Evolutionary conservation across 2,113 vertebrate species (phyloP).

Genomic region (Aegotheles bennettii): DNA sequence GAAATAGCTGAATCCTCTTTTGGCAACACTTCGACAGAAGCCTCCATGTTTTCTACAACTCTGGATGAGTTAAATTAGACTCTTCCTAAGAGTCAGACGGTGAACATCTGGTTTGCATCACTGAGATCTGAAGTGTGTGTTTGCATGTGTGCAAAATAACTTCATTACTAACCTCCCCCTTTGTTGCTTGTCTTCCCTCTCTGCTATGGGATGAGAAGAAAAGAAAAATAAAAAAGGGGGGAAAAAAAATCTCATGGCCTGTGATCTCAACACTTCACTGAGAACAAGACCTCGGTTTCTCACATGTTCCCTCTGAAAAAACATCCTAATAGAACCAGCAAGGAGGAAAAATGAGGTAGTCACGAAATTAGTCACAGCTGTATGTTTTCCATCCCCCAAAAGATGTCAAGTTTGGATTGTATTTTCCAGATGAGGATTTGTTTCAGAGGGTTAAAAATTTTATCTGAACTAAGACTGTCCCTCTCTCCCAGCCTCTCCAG

Average conservation of each 20-base stretch:
- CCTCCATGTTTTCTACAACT: not conserved
- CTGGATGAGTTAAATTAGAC: not conserved
- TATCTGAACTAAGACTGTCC: not conserved
- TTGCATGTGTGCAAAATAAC: conserved; percentile 17
- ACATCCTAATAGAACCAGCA: not conserved
- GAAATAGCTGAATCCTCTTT: not conserved
- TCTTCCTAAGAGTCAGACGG: conserved; percentile 11
- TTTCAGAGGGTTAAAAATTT: not conserved
- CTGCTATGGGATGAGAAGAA: not conserved
- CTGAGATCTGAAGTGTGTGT: conserved; percentile 2
- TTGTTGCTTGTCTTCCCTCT: not conserved
- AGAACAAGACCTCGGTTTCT: not conserved
- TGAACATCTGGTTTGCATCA: conserved; percentile 47
- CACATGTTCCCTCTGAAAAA: not conserved
- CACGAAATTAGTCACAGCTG: not conserved
- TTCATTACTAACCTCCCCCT: not conserved
- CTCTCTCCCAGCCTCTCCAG: not conserved
- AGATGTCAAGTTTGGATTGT: not conserved
- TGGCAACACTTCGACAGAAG: not conserved
- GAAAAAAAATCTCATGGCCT: not conserved
- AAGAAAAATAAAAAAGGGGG: not conserved
- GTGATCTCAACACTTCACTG: not conserved
- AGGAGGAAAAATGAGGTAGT: not conserved
- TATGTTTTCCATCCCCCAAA: not conserved
- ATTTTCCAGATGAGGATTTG: not conserved